Percentiles rank a stretch among this genome's conserved stretches.
These are phyloP conservation scores for Heloderma charlesbogerti DNA, from an alignment of 2,113 vertebrate species.

Conservation along the genomic window DNA sequence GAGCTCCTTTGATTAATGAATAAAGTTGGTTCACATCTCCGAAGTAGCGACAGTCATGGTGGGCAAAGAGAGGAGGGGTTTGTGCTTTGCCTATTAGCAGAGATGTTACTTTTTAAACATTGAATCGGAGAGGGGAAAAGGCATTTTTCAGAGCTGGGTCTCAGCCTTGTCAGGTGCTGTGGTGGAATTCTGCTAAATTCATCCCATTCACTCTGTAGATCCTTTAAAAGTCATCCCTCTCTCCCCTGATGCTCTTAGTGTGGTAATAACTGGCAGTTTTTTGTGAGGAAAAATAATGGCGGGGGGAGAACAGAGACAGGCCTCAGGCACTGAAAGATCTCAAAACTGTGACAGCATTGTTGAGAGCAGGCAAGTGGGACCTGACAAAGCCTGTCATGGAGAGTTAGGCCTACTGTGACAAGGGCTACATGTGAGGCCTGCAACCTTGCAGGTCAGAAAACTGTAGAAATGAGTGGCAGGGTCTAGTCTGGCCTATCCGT, in stretches of 20 bases:
- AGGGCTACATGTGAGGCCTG: background rate
- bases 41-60: background rate
- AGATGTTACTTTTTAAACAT: fast-evolving
- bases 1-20: background rate
- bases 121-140: background rate
- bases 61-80: background rate
- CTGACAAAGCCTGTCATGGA: conserved; percentile 19
- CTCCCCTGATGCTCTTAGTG: background rate
- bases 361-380: background rate
- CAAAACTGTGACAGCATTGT: background rate
- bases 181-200: background rate
- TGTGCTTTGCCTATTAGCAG: fast-evolving
- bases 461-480: background rate
- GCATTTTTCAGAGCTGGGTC: background rate
- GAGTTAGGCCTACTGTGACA: conserved; percentile 16
- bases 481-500: background rate
- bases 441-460: background rate
- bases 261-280: conserved; percentile 15
- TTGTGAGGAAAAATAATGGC: background rate
- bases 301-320: background rate
- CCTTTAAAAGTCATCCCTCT: background rate
- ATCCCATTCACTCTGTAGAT: background rate
- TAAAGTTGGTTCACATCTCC: fast-evolving
- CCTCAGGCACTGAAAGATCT: conserved; percentile 22
- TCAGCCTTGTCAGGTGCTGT: fast-evolving